Conservation (phyloP, 2,113 vertebrate genomes). For the Halcyon senegalensis region DNA sequence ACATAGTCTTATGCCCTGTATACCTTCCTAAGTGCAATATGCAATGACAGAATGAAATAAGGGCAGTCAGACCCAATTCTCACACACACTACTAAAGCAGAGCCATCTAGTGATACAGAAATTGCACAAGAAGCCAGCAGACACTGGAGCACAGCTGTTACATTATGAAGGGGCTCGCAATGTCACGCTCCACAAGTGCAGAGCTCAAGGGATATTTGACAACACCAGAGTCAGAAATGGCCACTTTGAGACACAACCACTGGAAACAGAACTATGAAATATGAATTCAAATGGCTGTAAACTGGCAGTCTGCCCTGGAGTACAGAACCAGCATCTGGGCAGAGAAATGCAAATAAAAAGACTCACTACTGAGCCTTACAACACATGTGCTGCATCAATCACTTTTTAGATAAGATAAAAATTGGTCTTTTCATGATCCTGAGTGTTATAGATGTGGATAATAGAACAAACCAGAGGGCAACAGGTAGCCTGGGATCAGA, state of each 20-base stretch:
- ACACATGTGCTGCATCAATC: background rate
- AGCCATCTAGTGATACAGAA: background rate
- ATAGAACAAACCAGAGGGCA: background rate
- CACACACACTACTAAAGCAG: background rate
- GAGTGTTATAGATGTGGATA: background rate
- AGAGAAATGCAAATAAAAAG: background rate
- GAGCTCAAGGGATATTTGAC: background rate
- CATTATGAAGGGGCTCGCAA: background rate
- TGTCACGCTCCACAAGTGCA: background rate
- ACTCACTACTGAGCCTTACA: background rate
- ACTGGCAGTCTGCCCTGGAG: background rate
- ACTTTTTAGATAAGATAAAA: background rate
- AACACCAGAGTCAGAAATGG: background rate
- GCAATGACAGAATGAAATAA: conserved; percentile 16
- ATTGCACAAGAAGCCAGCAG: background rate
- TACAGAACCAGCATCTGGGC: background rate
- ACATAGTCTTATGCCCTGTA: background rate
- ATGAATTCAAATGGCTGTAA: background rate
- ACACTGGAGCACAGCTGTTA: background rate
- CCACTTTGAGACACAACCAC: background rate
- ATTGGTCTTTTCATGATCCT: background rate
- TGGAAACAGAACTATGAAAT: background rate
- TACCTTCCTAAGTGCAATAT: background rate
- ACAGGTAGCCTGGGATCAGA: background rate
- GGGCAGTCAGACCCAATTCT: background rate